Percentiles rank a stretch among this genome's conserved stretches.
Evolutionary conservation across 2,113 vertebrate species (phyloP).

Genomic region (Scopus umbretta): DNA sequence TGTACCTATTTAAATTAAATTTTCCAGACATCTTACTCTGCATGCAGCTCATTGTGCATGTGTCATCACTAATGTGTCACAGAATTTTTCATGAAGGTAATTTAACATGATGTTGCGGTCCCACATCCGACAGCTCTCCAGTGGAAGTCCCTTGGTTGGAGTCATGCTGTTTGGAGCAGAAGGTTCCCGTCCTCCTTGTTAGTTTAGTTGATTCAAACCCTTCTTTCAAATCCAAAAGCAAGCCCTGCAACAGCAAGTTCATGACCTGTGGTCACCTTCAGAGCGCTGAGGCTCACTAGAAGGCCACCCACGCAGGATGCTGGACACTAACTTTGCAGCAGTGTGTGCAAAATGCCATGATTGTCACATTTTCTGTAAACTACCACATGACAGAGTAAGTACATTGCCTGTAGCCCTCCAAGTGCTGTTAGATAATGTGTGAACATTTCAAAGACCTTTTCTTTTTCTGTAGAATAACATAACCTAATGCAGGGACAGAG

Average conservation of each 20-base stretch:
- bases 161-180: neutral
- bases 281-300: neutral
- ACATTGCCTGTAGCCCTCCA: neutral
- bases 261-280: neutral
- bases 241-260: neutral
- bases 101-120: neutral
- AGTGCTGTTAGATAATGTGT: neutral
- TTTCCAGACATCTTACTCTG: neutral
- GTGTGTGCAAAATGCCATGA: accelerated
- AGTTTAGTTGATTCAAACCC: neutral
- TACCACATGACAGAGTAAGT: neutral
- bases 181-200: neutral
- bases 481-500: neutral
- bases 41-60: no score
- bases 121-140: neutral
- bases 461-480: neutral
- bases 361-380: neutral
- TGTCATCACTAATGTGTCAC: accelerated
- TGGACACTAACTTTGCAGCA: neutral
- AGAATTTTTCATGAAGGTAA: neutral
- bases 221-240: neutral
- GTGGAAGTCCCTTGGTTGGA: neutral
- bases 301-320: neutral
- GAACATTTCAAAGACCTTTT: neutral
- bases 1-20: neutral